Evolutionary conservation across 2,113 vertebrate genomes (phyloP), one percentile per base, ranked within the genome.

Genomic region (Myotis lucifugus): DNA sequence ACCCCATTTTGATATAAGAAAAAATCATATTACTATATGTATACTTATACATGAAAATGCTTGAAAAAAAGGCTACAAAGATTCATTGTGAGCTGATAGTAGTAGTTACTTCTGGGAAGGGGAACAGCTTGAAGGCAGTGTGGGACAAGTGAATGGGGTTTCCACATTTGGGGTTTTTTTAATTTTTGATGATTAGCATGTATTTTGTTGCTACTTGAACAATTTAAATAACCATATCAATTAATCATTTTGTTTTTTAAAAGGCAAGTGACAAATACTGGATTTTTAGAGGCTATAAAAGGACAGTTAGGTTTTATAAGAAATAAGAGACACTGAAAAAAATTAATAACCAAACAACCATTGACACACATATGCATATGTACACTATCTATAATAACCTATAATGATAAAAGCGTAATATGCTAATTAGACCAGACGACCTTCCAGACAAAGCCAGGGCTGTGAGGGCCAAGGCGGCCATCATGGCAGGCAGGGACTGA

Each of bases 201-300:
- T 19, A 37, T 92, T 70, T 25, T 52, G 21, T 78, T 46, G 17
- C 10, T 42, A 61, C n/a, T 50, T 70, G 10, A 59, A 56, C 8
- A 64, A 88, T 66, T 90, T 90, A 78, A 92, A 88, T 56, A 29
- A 85, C 18, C 56, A 91, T 25, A 74, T 61, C 2, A n/a, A 73
- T 48, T 34, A 85, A 72, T 42, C 85, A 77, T 77, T 95, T 85
- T 84, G 32, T 79, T 86, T 88, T 54, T 42, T 19, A 25, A 94
- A 84, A 95, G 32, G 4, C 48, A 93, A 84, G 3, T 37, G 37
- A 27, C 32, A 89, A 66, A 66, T 72, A 32, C 64, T 64, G 23
- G 19, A 48, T 88, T n/a, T 19, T 90, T 37, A 52, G 37, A 85
- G 21, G 32, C 40, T 59, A 0, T 18, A 54, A 54, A 74, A 2